phyloP scores from a whole-genome alignment of 2,113 vertebrate species.

The Muntiacus reevesi region DNA sequence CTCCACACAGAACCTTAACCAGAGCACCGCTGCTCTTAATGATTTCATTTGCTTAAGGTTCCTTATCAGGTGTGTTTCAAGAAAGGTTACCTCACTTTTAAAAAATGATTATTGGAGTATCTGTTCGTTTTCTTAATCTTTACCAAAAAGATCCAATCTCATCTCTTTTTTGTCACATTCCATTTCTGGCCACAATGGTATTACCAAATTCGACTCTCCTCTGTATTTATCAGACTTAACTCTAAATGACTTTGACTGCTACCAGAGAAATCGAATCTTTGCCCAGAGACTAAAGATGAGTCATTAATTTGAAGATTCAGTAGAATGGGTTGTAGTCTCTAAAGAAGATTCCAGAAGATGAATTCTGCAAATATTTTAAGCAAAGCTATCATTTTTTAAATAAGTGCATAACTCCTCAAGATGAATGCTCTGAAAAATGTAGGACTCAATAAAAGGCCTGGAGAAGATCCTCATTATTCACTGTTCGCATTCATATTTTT shows the following conservation, averaged over 20 bases:
- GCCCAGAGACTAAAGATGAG: constrained; percentile 6
- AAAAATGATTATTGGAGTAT: not conserved
- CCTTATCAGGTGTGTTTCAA: not conserved
- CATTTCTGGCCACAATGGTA: not conserved
- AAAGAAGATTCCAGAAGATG: constrained; percentile 1
- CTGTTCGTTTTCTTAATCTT: not conserved
- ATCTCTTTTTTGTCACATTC: constrained; percentile 9
- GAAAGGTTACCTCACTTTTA: not conserved
- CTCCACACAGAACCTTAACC: not conserved
- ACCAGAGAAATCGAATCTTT: constrained; percentile 10
- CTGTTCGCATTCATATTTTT: not conserved
- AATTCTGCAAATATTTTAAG: constrained; percentile 13
- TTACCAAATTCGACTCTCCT: not conserved
- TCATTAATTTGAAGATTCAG: not conserved
- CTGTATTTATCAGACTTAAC: not conserved
- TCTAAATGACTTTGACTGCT: not conserved
- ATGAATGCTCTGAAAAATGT: not conserved
- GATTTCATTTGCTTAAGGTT: not conserved
- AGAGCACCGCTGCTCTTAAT: not conserved
- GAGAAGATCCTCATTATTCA: constrained; percentile 1
- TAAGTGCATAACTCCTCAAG: not conserved
- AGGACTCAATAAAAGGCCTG: not conserved
- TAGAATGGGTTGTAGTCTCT: not conserved
- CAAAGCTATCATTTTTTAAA: not conserved
- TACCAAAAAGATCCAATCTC: not conserved